Evolutionary conservation across 2,113 vertebrate genomes (phyloP), one percentile per base, ranked within the genome.

Genomic region (Onychostruthus taczanowskii): DNA sequence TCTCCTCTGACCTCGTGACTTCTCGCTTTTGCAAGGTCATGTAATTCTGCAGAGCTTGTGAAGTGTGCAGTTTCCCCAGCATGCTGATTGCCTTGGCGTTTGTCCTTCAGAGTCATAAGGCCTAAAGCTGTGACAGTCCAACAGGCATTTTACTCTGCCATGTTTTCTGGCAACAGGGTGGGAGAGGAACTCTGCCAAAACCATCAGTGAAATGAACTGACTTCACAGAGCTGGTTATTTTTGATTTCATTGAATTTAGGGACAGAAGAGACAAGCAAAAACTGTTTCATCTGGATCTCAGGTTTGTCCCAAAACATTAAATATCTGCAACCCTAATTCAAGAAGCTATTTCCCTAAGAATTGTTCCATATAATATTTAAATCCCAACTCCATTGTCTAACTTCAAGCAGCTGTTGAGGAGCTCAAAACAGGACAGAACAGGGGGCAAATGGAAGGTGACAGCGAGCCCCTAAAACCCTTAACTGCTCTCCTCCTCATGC

Each of bases 111-210:
- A 88, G 76, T 93, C 95, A 96, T 95, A 94, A 97, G 91, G 93
- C 75, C 82, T 93, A 95, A 95, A 97, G 90, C 90, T 96, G 95
- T 94, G 92, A 91, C 90, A 92, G 55, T 85, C 90, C 90, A 91
- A 91, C 52, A 93, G 47, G 77, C 90, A 67, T 78, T 91, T 88
- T 74, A 67, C 44, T 80, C 73, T 96, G 92, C 90, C 95, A 86
- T 95, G 82, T 93, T 96, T 97, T 87, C 79, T 94, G 95, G 90
- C 92, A 94, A 92, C 50, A 83, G 6, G 5, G n/a, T 77, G 92
- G 43, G 59, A 88, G 67, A 77, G 67, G 67, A 90, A 46, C 39
- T 73, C 82, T 92, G 96, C 94, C 95, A 97, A 96, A 93, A 87
- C 75, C 85, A 88, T 94, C 85, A 93, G 64, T 74, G 82, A 96